phyloP scores from a whole-genome alignment of 1,140 invertebrate genomes.

The Drosophila elegans region DNA sequence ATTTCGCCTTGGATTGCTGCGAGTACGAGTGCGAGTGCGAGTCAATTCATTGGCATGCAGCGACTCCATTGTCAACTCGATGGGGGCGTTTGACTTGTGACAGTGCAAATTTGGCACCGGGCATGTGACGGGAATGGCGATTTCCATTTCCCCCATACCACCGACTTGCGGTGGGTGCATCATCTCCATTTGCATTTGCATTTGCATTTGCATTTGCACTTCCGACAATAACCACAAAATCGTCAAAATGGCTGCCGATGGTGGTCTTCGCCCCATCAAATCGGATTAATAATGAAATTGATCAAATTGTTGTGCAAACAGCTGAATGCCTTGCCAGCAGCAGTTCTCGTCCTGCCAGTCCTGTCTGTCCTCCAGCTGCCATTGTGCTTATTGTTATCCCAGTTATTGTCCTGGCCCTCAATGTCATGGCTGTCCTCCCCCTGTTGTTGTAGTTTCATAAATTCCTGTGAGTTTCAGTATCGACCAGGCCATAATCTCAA shows the following conservation, averaged over 20 bases:
- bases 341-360: conserved; percentile 16
- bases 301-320: conserved; percentile 62
- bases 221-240: conserved; percentile 54
- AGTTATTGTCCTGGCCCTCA: conserved; percentile 38
- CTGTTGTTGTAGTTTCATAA: conserved; percentile 17
- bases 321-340: conserved; percentile 27
- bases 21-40: conserved; percentile 10
- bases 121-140: conserved; percentile 63
- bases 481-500: conserved; percentile 16
- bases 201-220: conserved; percentile 49
- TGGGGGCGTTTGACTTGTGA: conserved; percentile 47
- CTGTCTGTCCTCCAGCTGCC: conserved; percentile 5
- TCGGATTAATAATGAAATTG: conserved; percentile 61
- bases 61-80: conserved; percentile 57
- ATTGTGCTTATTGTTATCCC: conserved; percentile 46
- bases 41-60: conserved; percentile 71
- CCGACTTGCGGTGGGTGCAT: conserved; percentile 4
- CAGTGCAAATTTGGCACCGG: conserved; percentile 64
- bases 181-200: background rate
- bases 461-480: conserved; percentile 13
- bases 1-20: conserved; percentile 18
- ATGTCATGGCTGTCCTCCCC: conserved; percentile 12
- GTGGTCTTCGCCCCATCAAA: conserved; percentile 34
- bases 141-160: conserved; percentile 1
- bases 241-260: conserved; percentile 40